phyloP scores from a whole-genome alignment of 2,888 invertebrate genomes.

The Diaperis boleti region DNA sequence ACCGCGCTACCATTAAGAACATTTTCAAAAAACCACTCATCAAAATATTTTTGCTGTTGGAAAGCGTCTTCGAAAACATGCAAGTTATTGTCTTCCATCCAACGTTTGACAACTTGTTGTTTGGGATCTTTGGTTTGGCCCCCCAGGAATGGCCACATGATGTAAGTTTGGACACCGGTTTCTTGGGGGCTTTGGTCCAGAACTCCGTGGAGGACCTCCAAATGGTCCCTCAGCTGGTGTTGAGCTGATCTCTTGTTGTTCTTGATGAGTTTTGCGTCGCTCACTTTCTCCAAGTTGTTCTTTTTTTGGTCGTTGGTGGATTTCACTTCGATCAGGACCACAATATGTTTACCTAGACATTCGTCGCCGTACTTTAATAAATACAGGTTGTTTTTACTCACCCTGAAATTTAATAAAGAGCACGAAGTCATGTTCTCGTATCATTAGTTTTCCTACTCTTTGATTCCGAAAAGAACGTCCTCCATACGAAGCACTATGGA shows the following conservation, averaged over 20 bases:
- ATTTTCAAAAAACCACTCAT: conserved; percentile 56
- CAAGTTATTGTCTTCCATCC: conserved; percentile 59
- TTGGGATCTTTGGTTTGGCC: conserved; percentile 58
- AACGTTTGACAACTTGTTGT: conserved; percentile 56
- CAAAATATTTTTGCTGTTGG: conserved; percentile 53
- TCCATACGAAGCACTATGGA: conserved; percentile 61
- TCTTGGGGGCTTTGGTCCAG: conserved; percentile 45
- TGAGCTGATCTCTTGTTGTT: conserved; percentile 63
- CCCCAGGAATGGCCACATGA: conserved; percentile 63
- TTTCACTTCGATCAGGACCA: conserved; percentile 60
- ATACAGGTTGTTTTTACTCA: conserved; percentile 38
- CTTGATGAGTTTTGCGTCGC: conserved; percentile 61
- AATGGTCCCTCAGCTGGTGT: conserved; percentile 62
- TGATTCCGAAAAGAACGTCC: conserved; percentile 60
- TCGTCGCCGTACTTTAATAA: not conserved
- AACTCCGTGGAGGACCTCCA: conserved; percentile 57
- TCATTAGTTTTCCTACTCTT: conserved; percentile 60
- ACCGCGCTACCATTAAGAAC: conserved; percentile 45
- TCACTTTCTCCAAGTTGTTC: conserved; percentile 53
- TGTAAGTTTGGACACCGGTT: conserved; percentile 54
- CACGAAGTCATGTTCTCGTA: conserved; percentile 63
- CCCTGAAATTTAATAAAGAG: conserved; percentile 59
- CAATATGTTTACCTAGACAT: conserved; percentile 51
- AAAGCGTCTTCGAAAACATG: conserved; percentile 60
- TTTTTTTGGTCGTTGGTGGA: conserved; percentile 58